Evolutionary conservation across 2,113 vertebrate genomes (phyloP).

Genomic region (Fregata magnificens): DNA sequence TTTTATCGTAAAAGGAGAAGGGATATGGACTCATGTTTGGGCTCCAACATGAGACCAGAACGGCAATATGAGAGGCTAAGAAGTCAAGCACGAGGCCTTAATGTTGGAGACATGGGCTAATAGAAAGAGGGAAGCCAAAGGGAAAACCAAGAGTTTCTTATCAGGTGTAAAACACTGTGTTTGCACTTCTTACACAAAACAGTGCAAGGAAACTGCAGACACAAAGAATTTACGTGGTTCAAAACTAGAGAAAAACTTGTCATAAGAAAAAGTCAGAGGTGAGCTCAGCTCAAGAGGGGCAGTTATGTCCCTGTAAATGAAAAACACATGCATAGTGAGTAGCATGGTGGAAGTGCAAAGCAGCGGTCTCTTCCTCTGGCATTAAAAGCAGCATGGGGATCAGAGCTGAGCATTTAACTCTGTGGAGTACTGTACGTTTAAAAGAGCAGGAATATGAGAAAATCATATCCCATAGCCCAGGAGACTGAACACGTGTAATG

Average conservation of each 20-base stretch:
- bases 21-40: not conserved
- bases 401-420: not conserved
- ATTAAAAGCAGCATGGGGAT: not conserved
- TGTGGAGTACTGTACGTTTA: not conserved
- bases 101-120: not conserved
- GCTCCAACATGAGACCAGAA: not conserved
- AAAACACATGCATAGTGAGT: not conserved
- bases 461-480: not conserved
- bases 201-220: not conserved
- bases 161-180: not conserved
- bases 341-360: not conserved
- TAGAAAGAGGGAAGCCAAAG: not conserved
- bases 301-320: not conserved
- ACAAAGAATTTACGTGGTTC: not conserved
- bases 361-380: not conserved
- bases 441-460: not conserved
- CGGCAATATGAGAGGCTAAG: not conserved
- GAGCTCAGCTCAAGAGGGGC: not conserved
- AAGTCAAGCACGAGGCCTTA: not conserved
- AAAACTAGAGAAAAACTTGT: not conserved
- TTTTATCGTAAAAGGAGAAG: not conserved
- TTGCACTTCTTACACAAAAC: not conserved
- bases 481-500: not conserved
- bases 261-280: not conserved
- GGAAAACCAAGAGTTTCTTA: not conserved